Conservation (phyloP, 2,113 vertebrate species). For the Cheilinus undulatus region DNA sequence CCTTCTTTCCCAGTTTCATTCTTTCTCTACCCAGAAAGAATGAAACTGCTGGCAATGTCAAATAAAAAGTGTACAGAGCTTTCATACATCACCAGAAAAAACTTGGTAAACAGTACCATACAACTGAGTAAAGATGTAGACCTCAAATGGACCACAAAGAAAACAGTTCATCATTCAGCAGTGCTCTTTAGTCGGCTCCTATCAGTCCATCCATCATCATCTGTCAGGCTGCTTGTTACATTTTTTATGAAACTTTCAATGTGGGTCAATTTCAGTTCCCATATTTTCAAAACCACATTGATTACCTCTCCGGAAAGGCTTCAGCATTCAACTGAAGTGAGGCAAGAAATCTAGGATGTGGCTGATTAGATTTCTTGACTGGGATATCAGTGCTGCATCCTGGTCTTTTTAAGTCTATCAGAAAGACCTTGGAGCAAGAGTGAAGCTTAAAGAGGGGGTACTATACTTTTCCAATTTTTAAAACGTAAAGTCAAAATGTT, state of each 20-base stretch:
- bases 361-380: not conserved
- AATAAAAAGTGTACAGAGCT: not conserved
- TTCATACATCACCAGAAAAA: not conserved
- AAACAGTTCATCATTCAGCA: constrained; percentile 11
- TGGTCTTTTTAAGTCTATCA: no score
- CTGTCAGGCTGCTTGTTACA: constrained; percentile 11
- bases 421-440: no score
- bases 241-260: constrained; percentile 37
- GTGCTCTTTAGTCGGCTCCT: constrained; percentile 17
- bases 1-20: no score
- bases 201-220: constrained; percentile 27
- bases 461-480: no score
- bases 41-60: no score
- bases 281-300: constrained; percentile 1
- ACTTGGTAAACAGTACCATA: not conserved
- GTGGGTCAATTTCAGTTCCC: constrained; percentile 14
- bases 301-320: constrained; percentile 2
- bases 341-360: not conserved
- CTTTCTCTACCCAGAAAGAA: not conserved
- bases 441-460: no score
- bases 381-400: not conserved
- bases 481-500: no score
- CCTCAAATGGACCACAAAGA: not conserved
- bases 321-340: constrained; percentile 1
- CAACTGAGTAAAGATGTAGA: not conserved